Evolutionary conservation across 2,113 vertebrate species (phyloP).

Genomic region (Dasypus novemcinctus): DNA sequence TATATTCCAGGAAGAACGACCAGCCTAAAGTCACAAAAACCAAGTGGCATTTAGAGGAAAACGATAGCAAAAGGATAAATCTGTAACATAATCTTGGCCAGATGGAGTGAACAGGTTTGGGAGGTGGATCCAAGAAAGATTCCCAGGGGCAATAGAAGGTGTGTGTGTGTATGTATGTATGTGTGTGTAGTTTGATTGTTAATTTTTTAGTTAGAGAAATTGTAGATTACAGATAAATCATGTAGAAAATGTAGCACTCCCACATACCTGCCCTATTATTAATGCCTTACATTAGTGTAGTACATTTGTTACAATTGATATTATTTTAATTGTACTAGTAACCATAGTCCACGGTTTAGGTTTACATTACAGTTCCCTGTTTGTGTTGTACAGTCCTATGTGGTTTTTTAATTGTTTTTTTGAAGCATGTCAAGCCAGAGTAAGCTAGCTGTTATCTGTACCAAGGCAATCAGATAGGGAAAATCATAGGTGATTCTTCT

Average conservation of each 20-base stretch:
- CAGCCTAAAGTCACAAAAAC: neutral
- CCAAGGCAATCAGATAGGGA: neutral
- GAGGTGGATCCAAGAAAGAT: neutral
- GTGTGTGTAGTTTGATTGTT: neutral
- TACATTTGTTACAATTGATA: no score
- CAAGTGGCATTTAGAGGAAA: neutral
- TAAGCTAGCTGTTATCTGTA: neutral
- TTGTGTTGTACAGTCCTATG: no score
- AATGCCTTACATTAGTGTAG: no score
- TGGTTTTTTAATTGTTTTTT: neutral
- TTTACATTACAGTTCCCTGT: no score
- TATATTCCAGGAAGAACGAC: neutral
- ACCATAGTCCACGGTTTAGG: no score
- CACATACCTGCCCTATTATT: no score
- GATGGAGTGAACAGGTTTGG: slow-evolving; percentile 27
- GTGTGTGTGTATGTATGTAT: neutral
- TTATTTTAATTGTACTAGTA: no score
- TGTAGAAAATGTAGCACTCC: no score
- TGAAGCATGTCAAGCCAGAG: neutral
- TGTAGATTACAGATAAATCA: no score
- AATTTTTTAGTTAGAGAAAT: no score
- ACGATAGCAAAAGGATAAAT: neutral
- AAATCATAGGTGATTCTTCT: neutral
- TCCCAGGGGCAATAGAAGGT: neutral
- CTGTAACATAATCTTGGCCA: neutral